A percentile compares a stretch with the other conserved stretches of the same genome.
Conservation (phyloP, 1,140 invertebrate species). For the Drosophila triauraria region DNA sequence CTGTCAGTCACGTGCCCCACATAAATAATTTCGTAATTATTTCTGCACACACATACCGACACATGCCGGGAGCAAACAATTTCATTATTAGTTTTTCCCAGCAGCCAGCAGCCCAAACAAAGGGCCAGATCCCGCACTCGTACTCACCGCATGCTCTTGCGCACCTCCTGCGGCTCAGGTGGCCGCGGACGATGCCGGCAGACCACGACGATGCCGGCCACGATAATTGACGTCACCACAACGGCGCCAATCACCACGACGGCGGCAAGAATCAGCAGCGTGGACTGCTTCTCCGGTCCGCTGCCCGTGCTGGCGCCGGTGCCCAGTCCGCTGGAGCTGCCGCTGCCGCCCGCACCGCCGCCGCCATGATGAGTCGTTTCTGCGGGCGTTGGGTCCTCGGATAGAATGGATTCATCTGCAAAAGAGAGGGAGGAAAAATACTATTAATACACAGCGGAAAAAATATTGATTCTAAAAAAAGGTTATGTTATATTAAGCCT, state of each 20-base stretch:
- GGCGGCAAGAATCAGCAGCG: slow-evolving; percentile 81
- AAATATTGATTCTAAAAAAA: background rate
- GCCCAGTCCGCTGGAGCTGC: slow-evolving; percentile 54
- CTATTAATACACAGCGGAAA: slow-evolving; percentile 7
- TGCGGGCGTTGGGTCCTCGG: slow-evolving; percentile 84
- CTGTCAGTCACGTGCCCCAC: slow-evolving; percentile 65
- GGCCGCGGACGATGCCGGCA: slow-evolving; percentile 83
- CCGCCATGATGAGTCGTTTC: slow-evolving; percentile 84
- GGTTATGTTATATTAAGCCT: background rate
- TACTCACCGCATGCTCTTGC: slow-evolving; percentile 84
- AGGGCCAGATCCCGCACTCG: slow-evolving; percentile 9
- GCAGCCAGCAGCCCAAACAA: slow-evolving; percentile 13
- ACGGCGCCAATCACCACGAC: slow-evolving; percentile 84
- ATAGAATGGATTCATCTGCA: slow-evolving; percentile 83
- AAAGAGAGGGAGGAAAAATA: background rate
- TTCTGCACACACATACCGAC: slow-evolving; percentile 54
- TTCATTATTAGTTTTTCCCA: slow-evolving; percentile 73
- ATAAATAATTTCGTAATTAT: slow-evolving; percentile 81
- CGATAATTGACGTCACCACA: slow-evolving; percentile 85
- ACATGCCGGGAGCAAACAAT: slow-evolving; percentile 58
- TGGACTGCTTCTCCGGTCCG: slow-evolving; percentile 83
- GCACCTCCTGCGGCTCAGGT: slow-evolving; percentile 85
- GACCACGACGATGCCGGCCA: slow-evolving; percentile 84
- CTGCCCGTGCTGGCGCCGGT: slow-evolving; percentile 78
- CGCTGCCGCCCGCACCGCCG: slow-evolving; percentile 44